Evolutionary conservation across 2,797 vertebrate species (phyloP), one percentile per base, ranked within the genome.

Genomic region (Gouania willdenowi): DNA sequence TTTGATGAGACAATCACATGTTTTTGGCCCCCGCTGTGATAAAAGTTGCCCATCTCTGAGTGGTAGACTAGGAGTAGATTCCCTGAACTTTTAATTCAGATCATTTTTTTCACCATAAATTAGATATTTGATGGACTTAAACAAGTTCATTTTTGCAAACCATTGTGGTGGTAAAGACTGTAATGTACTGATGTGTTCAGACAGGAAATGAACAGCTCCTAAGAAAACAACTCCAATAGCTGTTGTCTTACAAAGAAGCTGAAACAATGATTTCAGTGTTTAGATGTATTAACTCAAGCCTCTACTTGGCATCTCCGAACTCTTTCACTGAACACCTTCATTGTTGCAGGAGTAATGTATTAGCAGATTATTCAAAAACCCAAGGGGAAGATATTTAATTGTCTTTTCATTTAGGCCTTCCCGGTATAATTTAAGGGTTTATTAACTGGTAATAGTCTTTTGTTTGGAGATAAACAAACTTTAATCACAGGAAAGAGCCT

Each of bases 351-450:
- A 15, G 10, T 39, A 56, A 47, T 53, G 50, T 62, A 58, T 50
- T 36, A 18, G 17, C 25, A 54, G 52, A 67, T 53, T 36, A 30
- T 58, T 48, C 32, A 18, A n/a, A 65, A 71, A 49, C 55, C 34
- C 1, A 1, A 35, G 65, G 57, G n/a, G 41, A 48, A 59, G 36
- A 26, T 26, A 25, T 39, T 63, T 74, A 73, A 75, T 60, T 62
- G 27, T 41, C 15, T 47, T 52, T n/a, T 66, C 40, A 63, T 46
- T 58, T 11, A 20, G 18, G 30, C 20, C 12, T 37, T 61, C 20
- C 26, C 40, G 29, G 15, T 37, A 37, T 28, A 10, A 69, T 53
- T 40, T 19, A 40, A 29, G 21, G 28, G 48, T 32, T 60, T 47
- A 58, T 50, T 62, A 42, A 35, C 30, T 17, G 28, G 60, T 70